Conservation (phyloP, 1,140 invertebrate species). For the Araneus ventricosus region DNA sequence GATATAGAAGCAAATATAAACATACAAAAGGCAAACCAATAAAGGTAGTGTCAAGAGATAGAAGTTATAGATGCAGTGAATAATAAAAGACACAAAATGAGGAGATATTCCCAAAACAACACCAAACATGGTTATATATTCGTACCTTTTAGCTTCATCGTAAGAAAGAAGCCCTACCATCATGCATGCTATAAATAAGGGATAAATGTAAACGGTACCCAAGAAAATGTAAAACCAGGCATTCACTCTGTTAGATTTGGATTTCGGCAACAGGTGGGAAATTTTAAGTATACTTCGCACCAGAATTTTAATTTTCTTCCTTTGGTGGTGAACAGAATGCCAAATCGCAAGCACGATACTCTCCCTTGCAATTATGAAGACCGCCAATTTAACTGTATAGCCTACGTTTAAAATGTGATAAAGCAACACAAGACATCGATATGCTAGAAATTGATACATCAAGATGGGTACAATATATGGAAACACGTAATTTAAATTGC, state of each 20-base stretch:
- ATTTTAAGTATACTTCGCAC: neutral
- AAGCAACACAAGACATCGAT: neutral
- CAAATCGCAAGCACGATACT: neutral
- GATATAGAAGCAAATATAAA: neutral
- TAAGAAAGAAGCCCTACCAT: neutral
- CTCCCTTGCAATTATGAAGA: neutral
- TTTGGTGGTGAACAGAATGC: neutral
- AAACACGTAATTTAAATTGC: neutral
- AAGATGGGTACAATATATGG: neutral
- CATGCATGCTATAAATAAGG: neutral
- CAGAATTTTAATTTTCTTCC: neutral
- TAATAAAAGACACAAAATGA: neutral
- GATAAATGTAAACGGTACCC: neutral
- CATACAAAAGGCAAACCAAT: neutral
- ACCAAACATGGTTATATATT: constrained; percentile 8
- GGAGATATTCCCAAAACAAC: neutral
- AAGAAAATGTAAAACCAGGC: neutral
- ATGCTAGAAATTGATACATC: neutral
- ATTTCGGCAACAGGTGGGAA: neutral
- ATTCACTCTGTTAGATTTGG: neutral
- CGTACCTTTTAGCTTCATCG: constrained; percentile 20
- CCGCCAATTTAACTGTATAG: neutral
- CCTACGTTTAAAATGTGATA: neutral
- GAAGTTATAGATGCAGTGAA: constrained; percentile 7
- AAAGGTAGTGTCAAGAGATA: constrained; percentile 19